Base-by-base conservation (phyloP, 2,113 vertebrate genomes). In the Ctenodactylus gundi region DNA sequence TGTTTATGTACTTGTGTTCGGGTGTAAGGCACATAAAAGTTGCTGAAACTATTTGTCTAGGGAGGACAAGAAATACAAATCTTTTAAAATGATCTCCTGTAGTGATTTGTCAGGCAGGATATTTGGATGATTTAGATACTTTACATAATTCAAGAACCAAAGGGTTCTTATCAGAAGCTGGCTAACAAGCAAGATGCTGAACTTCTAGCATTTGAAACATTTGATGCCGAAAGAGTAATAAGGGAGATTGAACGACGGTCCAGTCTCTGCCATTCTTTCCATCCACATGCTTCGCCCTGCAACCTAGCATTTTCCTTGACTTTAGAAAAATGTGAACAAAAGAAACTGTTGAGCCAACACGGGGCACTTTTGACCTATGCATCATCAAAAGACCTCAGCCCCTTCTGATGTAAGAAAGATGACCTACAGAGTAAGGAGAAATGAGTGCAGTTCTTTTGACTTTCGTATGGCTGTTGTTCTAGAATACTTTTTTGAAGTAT, bases 61-160 rank as follows among this genome's bases (percentile, higher is more conserved):
- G 60, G 21, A 49, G 6, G 62, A 62, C 80, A 57, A 85, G 39
- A 58, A 62, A 36, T 51, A 4, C n/a, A n/a, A n/a, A n/a, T n/a
- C n/a, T 21, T 65, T 93, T 60, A 34, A 73, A 13, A 11, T 14
- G 67, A 80, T 21, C 46, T 36, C 6, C n/a, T 83, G 68, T 72
- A 83, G 92, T 94, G 57, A 41, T 1, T 86, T 90, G 57, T 73
- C 67, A 44, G 86, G 83, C 72, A 93, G 95, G 72, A 13, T 68
- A 93, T 85, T 13, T 58, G 29, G 87, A 80, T 75, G 39, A 2
- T 68, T 90, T 85, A 64, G 65, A 27, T 95, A 92, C 90, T 93
- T 95, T 51, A 41, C 58, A 49, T 25, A 94, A 83, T 95, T 89
- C 94, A 94, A 94, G 87, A 58, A n/a, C 39, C 60, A 93, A 91